A percentile compares a stretch with the other conserved stretches of the same genome.
Evolutionary conservation across 2,888 invertebrate species (phyloP).

Genomic region (Apamea sordens): DNA sequence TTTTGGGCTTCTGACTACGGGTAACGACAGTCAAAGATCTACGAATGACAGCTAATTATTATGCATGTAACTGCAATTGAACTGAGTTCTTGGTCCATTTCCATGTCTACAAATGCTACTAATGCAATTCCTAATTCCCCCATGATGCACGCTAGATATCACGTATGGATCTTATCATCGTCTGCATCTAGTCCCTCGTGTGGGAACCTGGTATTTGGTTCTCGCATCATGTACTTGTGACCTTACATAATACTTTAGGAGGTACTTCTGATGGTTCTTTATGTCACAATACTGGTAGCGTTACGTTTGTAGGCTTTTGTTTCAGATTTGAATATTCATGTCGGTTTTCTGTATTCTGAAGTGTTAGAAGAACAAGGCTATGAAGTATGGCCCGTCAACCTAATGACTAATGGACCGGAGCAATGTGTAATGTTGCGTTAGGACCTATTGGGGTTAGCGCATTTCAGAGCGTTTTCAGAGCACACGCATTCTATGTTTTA

Average conservation of each 20-base stretch:
- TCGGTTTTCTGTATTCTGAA: neutral
- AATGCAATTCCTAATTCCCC: slow-evolving; percentile 6
- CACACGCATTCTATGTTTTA: slow-evolving; percentile 23
- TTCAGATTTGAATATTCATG: slow-evolving; percentile 31
- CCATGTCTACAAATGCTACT: slow-evolving; percentile 1
- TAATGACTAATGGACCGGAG: slow-evolving; percentile 39
- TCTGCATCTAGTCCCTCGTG: slow-evolving; percentile 35
- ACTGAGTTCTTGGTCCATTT: neutral
- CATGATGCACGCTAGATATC: slow-evolving; percentile 26
- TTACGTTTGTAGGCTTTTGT: slow-evolving; percentile 26
- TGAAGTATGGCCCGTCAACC: slow-evolving; percentile 31
- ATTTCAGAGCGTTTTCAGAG: slow-evolving; percentile 54
- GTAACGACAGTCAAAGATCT: neutral
- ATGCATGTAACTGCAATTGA: neutral
- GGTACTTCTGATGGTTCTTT: slow-evolving; percentile 4
- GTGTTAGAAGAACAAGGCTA: slow-evolving; percentile 4
- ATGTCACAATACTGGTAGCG: slow-evolving; percentile 7
- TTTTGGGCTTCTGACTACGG: neutral
- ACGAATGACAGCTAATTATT: neutral
- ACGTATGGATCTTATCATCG: slow-evolving; percentile 50
- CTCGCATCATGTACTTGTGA: slow-evolving; percentile 27
- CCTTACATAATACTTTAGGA: slow-evolving; percentile 40
- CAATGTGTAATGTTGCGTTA: slow-evolving; percentile 22
- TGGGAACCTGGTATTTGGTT: slow-evolving; percentile 62
- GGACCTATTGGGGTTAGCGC: slow-evolving; percentile 15